Base-by-base conservation (phyloP, 2,797 vertebrate genomes). In the Arctocebus calabarensis region DNA sequence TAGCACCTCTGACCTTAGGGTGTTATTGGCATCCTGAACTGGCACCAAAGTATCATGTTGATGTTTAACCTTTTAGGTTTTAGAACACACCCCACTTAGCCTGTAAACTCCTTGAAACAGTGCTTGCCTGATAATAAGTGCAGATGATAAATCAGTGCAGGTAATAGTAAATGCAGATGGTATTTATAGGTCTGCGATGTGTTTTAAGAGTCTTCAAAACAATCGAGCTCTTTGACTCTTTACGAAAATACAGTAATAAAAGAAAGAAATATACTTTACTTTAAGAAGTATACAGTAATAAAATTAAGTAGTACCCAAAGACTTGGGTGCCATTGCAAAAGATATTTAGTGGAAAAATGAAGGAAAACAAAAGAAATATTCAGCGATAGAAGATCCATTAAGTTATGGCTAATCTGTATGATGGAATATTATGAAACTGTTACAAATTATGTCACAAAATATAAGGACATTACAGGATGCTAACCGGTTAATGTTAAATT, bases 161-260 rank as follows among this genome's bases (percentile, higher is more conserved):
- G 45, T 14, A 6, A 48, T 19, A 37, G 19, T 11, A 52, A 55
- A 32, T 12, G 1, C 7, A 91, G 91, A 57, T 66, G 73, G 73
- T 20, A 71, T 17, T 3, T 52, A 48, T 71, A 29, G 32, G 57
- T 88, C 37, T 32, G 25, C 8, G 40, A 61, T 52, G 62, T 12
- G 8, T 77, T 73, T 94, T 90, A 48, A 88, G 79, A 84, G 61
- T 20, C 34, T 93, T 85, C 25, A 61, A 71, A 90, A 82, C 23
- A 43, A 73, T 52, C 37, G 81, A 79, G 79, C 45, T 77, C 25
- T 78, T 68, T 90, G 43, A 92, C 37, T 23, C 37, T 77, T 85
- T 64, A 73, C 90, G 77, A 48, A 82, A 57, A 86, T 40, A 55
- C 32, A n/a, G 22, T 77, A 70, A 79, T 40, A 23, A 68, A 90